Evolutionary conservation across 2,888 invertebrate species (phyloP).

Genomic region (Drosophila longiperda): DNA sequence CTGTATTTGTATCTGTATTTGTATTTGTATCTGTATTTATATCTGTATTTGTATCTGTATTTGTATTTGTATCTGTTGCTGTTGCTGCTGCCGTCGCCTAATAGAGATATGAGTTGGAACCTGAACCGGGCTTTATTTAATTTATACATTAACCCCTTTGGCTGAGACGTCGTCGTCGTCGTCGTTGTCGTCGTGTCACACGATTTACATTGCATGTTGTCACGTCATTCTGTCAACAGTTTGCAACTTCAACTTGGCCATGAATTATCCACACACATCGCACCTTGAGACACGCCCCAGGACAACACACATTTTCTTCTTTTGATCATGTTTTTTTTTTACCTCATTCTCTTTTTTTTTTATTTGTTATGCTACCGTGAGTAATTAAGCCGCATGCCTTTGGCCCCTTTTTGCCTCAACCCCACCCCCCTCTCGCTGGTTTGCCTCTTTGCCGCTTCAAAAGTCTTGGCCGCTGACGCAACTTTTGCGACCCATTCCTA

Average conservation of each 20-base stretch:
- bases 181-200: constrained; percentile 67
- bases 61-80: constrained; percentile 9
- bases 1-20: constrained; percentile 31
- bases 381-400: constrained; percentile 74
- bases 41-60: constrained; percentile 30
- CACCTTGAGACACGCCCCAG: constrained; percentile 45
- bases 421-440: too few species aligned
- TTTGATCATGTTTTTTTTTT: constrained; percentile 5
- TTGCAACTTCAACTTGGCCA: constrained; percentile 26
- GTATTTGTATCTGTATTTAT: constrained; percentile 19
- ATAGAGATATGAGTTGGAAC: constrained; percentile 65
- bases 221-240: constrained; percentile 78
- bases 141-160: constrained; percentile 77
- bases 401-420: background rate
- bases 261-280: constrained; percentile 29
- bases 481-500: constrained; percentile 37
- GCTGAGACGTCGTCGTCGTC: constrained; percentile 45
- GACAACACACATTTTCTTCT: constrained; percentile 8
- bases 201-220: constrained; percentile 81
- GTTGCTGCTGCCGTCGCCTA: constrained; percentile 36
- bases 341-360: background rate
- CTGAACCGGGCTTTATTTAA: constrained; percentile 63
- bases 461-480: constrained; percentile 28
- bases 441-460: constrained; percentile 40
- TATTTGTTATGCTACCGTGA: constrained; percentile 55